Evolutionary conservation across 2,797 vertebrate species (phyloP).

Genomic region (Takifugu ocellatus): DNA sequence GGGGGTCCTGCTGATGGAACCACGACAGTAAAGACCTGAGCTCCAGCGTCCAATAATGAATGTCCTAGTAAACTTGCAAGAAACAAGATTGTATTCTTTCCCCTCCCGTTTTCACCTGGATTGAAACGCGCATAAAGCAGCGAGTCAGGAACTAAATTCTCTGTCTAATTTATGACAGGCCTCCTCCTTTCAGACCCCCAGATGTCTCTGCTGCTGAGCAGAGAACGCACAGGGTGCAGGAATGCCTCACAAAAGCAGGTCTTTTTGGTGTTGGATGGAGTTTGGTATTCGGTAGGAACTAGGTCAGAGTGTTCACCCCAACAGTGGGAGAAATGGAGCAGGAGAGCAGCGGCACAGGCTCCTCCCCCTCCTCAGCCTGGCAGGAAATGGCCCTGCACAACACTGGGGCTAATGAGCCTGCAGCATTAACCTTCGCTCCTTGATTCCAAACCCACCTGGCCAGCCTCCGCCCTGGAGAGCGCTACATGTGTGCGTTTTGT

Average conservation of each 20-base stretch:
- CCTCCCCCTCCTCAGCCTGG: conserved; percentile 49
- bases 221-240: conserved; percentile 58
- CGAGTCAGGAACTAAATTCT: conserved; percentile 28
- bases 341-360: conserved; percentile 51
- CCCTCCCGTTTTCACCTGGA: neutral
- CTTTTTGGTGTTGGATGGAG: conserved; percentile 58
- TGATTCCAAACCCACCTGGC: conserved; percentile 58
- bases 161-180: too few relatives aligned
- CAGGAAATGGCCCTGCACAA: conserved; percentile 59
- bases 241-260: conserved; percentile 71
- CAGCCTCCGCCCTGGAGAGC: conserved; percentile 16
- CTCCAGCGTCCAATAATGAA: neutral
- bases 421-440: conserved; percentile 63
- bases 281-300: conserved; percentile 70
- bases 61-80: too few relatives aligned
- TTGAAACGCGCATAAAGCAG: neutral
- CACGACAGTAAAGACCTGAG: conserved; percentile 50
- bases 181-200: too few relatives aligned
- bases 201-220: conserved; percentile 32
- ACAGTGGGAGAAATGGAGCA: conserved; percentile 65
- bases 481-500: conserved; percentile 22
- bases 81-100: too few relatives aligned
- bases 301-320: conserved; percentile 72
- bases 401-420: conserved; percentile 61
- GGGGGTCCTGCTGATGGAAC: conserved; percentile 76